phyloP scores from a whole-genome alignment of 2,888 invertebrate species.

The Oithona nana region DNA sequence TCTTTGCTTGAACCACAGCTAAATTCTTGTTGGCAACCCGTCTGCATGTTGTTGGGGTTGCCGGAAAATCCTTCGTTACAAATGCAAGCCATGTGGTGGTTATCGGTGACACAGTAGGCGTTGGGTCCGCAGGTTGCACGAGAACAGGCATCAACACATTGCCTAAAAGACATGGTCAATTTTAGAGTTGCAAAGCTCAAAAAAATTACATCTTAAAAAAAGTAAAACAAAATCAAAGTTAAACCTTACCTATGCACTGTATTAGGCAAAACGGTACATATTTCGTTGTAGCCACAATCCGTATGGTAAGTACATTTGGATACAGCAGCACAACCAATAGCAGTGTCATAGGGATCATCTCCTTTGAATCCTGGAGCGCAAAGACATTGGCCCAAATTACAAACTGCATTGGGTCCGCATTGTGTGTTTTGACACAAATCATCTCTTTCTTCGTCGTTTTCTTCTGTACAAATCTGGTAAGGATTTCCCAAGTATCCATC shows the following conservation, averaged over 20 bases:
- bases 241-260: too few species aligned
- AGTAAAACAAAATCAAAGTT: too few species aligned
- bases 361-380: slow-evolving; percentile 49
- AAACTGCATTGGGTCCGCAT: slow-evolving; percentile 60
- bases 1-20: slow-evolving; percentile 51
- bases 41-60: slow-evolving; percentile 38
- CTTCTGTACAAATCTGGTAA: slow-evolving; percentile 54
- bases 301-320: slow-evolving; percentile 2
- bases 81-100: slow-evolving; percentile 38
- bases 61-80: slow-evolving; percentile 51
- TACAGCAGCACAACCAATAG: slow-evolving; percentile 25
- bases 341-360: slow-evolving; percentile 40
- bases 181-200: too few species aligned
- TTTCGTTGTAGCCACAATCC: slow-evolving; percentile 37
- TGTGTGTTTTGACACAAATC: slow-evolving; percentile 58
- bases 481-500: slow-evolving; percentile 35
- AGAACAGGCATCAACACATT: slow-evolving; percentile 37
- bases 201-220: too few species aligned
- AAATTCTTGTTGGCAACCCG: slow-evolving; percentile 38
- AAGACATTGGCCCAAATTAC: slow-evolving; percentile 69
- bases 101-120: slow-evolving; percentile 74
- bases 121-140: slow-evolving; percentile 54
- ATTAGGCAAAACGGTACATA: background rate
- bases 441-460: slow-evolving; percentile 53
- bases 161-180: too few species aligned